A percentile compares a stretch with the other conserved stretches of the same genome.
Conservation (phyloP, 1,140 invertebrate species). For the Saccostrea echinata region DNA sequence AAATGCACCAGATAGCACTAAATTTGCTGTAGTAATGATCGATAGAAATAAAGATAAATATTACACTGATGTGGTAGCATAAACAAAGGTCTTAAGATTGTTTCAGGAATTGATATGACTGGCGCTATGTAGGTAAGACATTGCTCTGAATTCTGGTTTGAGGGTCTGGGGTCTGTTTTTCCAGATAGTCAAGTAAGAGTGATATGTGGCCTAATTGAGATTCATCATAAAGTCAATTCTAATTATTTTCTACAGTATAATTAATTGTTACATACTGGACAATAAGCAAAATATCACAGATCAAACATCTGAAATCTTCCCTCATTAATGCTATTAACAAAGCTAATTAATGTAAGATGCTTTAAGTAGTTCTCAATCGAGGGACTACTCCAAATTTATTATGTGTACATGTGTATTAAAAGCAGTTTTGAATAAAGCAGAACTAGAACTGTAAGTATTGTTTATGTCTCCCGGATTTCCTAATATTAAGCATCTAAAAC, state of each 20-base stretch:
- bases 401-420: not conserved
- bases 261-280: not conserved
- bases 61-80: too few species aligned
- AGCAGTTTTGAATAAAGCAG: not conserved
- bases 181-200: not conserved
- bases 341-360: not conserved
- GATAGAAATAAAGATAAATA: too few species aligned
- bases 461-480: not conserved
- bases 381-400: not conserved
- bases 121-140: too few species aligned
- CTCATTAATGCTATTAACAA: not conserved
- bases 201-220: not conserved
- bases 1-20: too few species aligned
- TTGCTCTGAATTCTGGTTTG: too few species aligned
- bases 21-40: too few species aligned
- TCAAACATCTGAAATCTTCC: not conserved
- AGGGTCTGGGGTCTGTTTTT: too few species aligned
- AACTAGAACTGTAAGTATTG: not conserved
- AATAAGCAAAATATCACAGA: constrained; percentile 9
- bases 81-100: too few species aligned
- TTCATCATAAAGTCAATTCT: not conserved
- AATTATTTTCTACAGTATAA: too few species aligned
- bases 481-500: not conserved
- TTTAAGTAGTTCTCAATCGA: not conserved
- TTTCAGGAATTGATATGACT: too few species aligned